Base-by-base conservation (phyloP, 2,888 invertebrate species). In the Rhagonycha fulva region DNA sequence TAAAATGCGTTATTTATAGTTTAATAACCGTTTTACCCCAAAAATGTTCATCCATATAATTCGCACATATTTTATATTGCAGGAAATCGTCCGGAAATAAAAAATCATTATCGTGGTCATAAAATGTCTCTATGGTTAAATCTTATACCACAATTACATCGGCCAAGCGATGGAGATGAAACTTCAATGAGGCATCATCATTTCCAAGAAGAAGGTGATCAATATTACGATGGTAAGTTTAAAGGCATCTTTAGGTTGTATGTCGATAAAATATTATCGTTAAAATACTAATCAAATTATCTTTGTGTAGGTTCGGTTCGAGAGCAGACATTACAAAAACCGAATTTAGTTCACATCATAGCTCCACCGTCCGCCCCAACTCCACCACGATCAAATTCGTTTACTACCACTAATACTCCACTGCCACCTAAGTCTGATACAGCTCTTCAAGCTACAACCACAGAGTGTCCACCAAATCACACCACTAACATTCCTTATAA, bases 61-160 rank as follows among this genome's bases (percentile, higher is more conserved):
- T 24, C 12, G 26, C 26, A 66, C 47, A 70, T 71, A 26, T 66
- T 66, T 24, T 24, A 66, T 26, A 24, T 66, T 66, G 80, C 84
- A 94, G 94, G 93, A 85, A 90, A 89, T 83, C 93, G 93, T 84
- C 92, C 94, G 30, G 94, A 94, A 87, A 93, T 96, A 89, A 93
- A 94, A 81, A 95, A 95, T 85, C 98, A 98, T 88, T 98, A 97
- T 88, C 92, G 97, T 62, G 97, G 97, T 66, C 97, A 97, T 90
- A 96, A 97, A 89, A 93, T 97, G 91, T 96, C 97, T 60, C 91
- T 97, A 86, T 98, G 97, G 97, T 89, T 97, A 78, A 96, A 96
- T 81, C 91, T 97, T 71, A 94, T 97, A 85, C 97, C 97, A 71
- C 96, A 97, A 86, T 91, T 98, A 72, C 97, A 97, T 87, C 91